Evolutionary conservation across 2,113 vertebrate genomes (phyloP).

Genomic region (Chinchilla lanigera): DNA sequence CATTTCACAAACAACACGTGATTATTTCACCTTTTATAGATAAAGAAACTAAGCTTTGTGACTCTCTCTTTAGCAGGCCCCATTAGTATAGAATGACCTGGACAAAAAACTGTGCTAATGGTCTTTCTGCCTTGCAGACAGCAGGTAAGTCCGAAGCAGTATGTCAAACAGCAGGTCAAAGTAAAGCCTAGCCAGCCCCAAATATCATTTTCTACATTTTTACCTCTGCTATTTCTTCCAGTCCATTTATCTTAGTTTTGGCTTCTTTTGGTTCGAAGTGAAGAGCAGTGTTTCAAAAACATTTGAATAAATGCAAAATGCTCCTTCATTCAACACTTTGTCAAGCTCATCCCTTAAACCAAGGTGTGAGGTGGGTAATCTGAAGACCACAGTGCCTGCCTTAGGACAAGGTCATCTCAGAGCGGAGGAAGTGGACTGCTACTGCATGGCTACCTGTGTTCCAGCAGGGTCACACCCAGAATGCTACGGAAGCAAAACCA

Average conservation of each 20-base stretch:
- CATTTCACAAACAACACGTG: background rate
- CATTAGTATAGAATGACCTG: background rate
- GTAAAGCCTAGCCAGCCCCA: background rate
- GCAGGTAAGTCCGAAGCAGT: background rate
- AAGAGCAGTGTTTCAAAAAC: background rate
- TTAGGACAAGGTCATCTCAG: background rate
- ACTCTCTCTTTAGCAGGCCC: background rate
- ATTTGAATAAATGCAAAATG: background rate
- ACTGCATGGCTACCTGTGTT: background rate
- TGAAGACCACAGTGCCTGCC: background rate
- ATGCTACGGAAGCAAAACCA: background rate
- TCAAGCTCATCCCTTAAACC: background rate
- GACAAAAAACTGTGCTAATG: background rate
- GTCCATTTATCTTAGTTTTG: background rate
- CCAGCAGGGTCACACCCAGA: background rate
- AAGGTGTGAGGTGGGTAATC: background rate
- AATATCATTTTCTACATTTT: background rate
- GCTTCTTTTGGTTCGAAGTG: background rate
- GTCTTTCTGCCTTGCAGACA: background rate
- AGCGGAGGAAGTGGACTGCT: background rate
- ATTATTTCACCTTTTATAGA: background rate
- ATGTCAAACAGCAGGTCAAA: background rate
- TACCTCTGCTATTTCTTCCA: background rate
- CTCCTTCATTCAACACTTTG: background rate
- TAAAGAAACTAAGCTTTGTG: background rate